Evolutionary conservation across 2,888 invertebrate species (phyloP), one percentile per base, ranked within the genome.

Genomic region (Digitonthophagus gazella): DNA sequence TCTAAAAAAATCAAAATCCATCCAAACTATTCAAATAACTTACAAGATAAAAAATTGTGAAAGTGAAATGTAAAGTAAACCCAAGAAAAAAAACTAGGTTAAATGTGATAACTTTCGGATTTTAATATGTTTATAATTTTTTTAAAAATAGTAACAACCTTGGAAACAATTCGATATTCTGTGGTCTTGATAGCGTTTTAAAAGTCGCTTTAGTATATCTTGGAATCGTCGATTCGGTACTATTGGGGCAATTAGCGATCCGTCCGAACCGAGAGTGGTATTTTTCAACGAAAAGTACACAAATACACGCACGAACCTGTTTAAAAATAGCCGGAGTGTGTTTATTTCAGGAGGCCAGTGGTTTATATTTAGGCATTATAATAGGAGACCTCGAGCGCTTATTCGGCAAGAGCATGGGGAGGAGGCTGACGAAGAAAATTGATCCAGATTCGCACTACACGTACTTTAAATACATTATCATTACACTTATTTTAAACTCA

Each of bases 1-100:
- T 80, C 79, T 79, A 75, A 16, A 75, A 75, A 28, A 65, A 71
- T 74, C 14, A n/a, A n/a, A n/a, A 44, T 55, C 3, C 3, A 3
- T 2, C n/a, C 3, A 55, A 57, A 3, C 5, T 2, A 5, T 57
- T 57, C n/a, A 57, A 57, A 57, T 3, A n/a, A n/a, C n/a, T n/a
- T n/a, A n/a, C n/a, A n/a, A n/a, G n/a, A n/a, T n/a, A n/a, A n/a
- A n/a, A n/a, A n/a, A n/a, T n/a, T n/a, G n/a, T n/a, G n/a, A n/a
- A n/a, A n/a, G n/a, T n/a, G n/a, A n/a, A n/a, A n/a, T n/a, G n/a
- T n/a, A n/a, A n/a, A n/a, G n/a, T n/a, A n/a, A n/a, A n/a, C n/a
- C n/a, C n/a, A n/a, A n/a, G n/a, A n/a, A n/a, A n/a, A n/a, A n/a
- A n/a, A n/a, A n/a, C n/a, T n/a, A n/a, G n/a, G n/a, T n/a, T n/a